A percentile compares a stretch with the other conserved stretches of the same genome.
Evolutionary conservation across 2,888 invertebrate species (phyloP).

Genomic region (Lepidocyrtinus sp.): DNA sequence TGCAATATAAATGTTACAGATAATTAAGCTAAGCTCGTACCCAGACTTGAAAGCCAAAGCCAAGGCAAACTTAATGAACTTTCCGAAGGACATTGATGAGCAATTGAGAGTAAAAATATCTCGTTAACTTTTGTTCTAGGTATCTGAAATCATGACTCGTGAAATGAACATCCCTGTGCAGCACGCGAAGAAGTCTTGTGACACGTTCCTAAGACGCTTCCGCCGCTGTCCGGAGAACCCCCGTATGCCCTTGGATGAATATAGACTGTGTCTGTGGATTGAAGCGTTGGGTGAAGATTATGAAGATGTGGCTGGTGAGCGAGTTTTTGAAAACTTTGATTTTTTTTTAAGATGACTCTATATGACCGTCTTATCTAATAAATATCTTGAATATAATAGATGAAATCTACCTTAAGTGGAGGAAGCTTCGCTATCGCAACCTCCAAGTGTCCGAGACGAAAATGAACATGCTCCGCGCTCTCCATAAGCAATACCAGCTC

Average conservation of each 20-base stretch:
- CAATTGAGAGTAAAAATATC: too few relatives aligned
- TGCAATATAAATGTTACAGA: too few relatives aligned
- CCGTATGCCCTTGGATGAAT: conserved; percentile 81
- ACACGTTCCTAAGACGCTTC: conserved; percentile 82
- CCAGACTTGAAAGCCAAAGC: too few relatives aligned
- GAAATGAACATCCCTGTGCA: conserved; percentile 80
- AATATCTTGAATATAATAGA: conserved; percentile 71
- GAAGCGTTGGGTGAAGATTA: conserved; percentile 83
- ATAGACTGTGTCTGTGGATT: conserved; percentile 85
- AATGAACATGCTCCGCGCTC: conserved; percentile 79
- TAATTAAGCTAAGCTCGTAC: too few relatives aligned
- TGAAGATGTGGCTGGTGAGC: conserved; percentile 80
- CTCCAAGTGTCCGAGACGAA: conserved; percentile 81
- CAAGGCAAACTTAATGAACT: too few relatives aligned
- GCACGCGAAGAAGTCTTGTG: conserved; percentile 78
- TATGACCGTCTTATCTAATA: too few relatives aligned
- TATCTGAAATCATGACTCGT: conserved; percentile 76
- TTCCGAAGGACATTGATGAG: too few relatives aligned
- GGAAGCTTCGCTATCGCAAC: conserved; percentile 84
- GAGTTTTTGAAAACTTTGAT: background rate
- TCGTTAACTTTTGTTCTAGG: conserved; percentile 73
- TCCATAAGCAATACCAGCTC: conserved; percentile 81
- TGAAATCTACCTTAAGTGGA: conserved; percentile 84
- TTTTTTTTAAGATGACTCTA: background rate
- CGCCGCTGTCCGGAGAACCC: conserved; percentile 87